A percentile compares a stretch with the other conserved stretches of the same genome.
Evolutionary conservation across 2,113 vertebrate genomes (phyloP).

Genomic region (Erythrocercus mccallii): DNA sequence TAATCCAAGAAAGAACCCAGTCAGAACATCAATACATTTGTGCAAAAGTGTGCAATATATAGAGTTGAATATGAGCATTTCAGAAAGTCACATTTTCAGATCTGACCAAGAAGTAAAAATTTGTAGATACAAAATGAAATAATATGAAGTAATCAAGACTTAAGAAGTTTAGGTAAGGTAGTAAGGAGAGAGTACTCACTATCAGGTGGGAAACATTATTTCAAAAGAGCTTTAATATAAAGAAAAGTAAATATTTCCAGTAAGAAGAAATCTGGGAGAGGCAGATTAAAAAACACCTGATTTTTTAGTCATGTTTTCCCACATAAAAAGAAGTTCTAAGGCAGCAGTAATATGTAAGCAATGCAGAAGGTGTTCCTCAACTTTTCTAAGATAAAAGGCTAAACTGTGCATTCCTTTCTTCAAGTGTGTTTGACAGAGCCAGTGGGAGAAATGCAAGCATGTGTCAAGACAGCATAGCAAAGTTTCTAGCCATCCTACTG

Average conservation of each 20-base stretch:
- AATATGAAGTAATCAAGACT: not conserved
- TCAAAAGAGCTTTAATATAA: not conserved
- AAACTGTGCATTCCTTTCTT: not conserved
- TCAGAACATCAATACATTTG: not conserved
- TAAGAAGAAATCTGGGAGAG: not conserved
- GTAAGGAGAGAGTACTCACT: not conserved
- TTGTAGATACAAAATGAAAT: not conserved
- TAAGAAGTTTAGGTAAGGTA: not conserved
- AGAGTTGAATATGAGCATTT: not conserved
- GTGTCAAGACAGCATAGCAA: not conserved
- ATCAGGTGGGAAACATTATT: not conserved
- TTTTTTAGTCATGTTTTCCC: not conserved
- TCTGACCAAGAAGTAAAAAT: not conserved
- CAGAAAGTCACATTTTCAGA: not conserved
- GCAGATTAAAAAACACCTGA: rapidly evolving
- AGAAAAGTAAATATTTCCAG: not conserved
- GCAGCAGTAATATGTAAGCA: not conserved
- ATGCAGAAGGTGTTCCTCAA: not conserved
- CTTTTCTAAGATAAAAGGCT: not conserved
- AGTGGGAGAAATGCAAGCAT: not conserved
- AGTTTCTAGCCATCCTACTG: not conserved
- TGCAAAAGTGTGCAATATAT: not conserved
- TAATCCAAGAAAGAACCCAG: not conserved
- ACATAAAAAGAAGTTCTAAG: not conserved
- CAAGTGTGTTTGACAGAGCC: not conserved